phyloP scores from a whole-genome alignment of 2,888 invertebrate genomes.

The Crepidodera aurea region DNA sequence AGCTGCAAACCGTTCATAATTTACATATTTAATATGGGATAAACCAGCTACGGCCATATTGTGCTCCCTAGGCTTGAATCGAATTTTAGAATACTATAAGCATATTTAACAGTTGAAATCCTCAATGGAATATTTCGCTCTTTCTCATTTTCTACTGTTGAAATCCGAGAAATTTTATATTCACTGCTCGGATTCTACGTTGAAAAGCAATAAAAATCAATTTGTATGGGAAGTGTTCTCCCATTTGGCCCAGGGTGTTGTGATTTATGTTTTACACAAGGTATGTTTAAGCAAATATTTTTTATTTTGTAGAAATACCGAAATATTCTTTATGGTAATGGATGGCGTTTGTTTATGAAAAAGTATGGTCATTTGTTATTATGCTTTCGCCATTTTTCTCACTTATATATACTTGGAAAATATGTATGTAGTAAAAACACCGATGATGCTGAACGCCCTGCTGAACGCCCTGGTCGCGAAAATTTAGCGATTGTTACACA shows the following conservation, averaged over 20 bases:
- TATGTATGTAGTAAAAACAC: too few species aligned
- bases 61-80: conserved; percentile 34
- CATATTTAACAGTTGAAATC: conserved; percentile 49
- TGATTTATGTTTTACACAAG: conserved; percentile 22
- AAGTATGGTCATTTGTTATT: too few species aligned
- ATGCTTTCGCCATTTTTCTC: too few species aligned
- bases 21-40: conserved; percentile 56
- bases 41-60: conserved; percentile 38
- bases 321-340: too few species aligned
- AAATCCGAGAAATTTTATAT: conserved; percentile 28
- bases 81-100: conserved; percentile 42
- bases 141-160: conserved; percentile 25
- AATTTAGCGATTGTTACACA: too few species aligned
- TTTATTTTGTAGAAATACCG: too few species aligned
- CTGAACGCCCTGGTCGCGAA: too few species aligned
- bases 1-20: conserved; percentile 58
- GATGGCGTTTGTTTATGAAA: too few species aligned
- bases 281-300: conserved; percentile 15
- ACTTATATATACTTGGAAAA: too few species aligned
- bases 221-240: conserved; percentile 27
- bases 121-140: conserved; percentile 39
- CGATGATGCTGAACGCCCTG: too few species aligned
- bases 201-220: conserved; percentile 33
- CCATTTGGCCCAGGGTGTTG: conserved; percentile 14
- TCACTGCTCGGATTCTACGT: conserved; percentile 25